Evolutionary conservation across 2,113 vertebrate species (phyloP), one percentile per base, ranked within the genome.

Genomic region (Trematocara zebra): DNA sequence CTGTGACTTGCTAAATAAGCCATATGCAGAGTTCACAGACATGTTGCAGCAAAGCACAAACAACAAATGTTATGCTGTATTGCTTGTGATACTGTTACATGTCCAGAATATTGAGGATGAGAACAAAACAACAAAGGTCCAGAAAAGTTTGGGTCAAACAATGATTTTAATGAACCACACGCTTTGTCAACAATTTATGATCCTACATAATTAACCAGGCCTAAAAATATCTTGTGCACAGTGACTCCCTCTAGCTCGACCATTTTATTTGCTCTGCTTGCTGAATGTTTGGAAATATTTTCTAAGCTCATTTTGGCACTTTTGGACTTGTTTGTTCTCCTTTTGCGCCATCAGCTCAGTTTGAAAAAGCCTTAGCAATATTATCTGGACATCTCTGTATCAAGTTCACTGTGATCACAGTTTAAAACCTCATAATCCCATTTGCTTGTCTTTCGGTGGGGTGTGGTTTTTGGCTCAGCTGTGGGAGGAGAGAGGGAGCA

Each of bases 1-100:
- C 57, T 61, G 10, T 61, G 10, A 61, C 57, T 61, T 33, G 57
- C 57, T 61, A 17, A 61, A 59, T 59, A 59, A 59, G 14, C 28
- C 57, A 33, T 33, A 61, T 11, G 57, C 15, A 1, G 5, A 61
- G 28, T 61, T 8, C 15, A 61, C 28, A 10, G 26, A 61, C 3
- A 5, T 7, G 28, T 15, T 35, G 15, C 31, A 35, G 56, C 3
- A 1, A 33, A 33, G 3, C 57, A 61, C 57, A 61, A 61, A 61
- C 57, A 61, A 61, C 9, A 61, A 35, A 33, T 33, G 15, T 35
- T 61, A 35, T 61, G 28, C 28, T 61, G 15, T 35, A 61, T 35
- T 61, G 15, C 31, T 61, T 61, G 57, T 61, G 28, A 61, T 35
- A 61, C 15, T n/a, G n/a, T n/a, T n/a, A n/a, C n/a, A n/a, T n/a